Evolutionary conservation across 2,888 invertebrate genomes (phyloP).

Genomic region (Mayetiola destructor): DNA sequence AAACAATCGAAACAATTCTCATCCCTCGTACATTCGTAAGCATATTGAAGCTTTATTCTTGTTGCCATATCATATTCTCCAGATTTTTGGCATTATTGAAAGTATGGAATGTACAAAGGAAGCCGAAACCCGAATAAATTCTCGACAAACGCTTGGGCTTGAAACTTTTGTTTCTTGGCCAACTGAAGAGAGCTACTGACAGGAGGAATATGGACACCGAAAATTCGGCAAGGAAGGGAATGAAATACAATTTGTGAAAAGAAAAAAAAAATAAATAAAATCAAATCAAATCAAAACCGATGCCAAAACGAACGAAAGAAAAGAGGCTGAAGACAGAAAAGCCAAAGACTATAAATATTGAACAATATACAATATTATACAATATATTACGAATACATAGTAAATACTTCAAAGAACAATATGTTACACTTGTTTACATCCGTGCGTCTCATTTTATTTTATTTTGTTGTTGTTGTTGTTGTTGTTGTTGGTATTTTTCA

Average conservation of each 20-base stretch:
- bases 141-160: too few species aligned
- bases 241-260: neutral
- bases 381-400: too few species aligned
- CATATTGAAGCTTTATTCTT: too few species aligned
- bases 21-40: too few species aligned
- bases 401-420: conserved; percentile 13
- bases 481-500: neutral
- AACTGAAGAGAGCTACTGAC: too few species aligned
- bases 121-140: too few species aligned
- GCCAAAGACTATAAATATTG: conserved; percentile 2
- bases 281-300: neutral
- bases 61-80: too few species aligned
- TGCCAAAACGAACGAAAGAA: neutral
- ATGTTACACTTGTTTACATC: conserved; percentile 13
- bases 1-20: too few species aligned
- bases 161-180: too few species aligned
- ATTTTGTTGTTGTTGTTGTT: neutral
- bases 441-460: neutral
- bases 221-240: neutral
- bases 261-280: neutral
- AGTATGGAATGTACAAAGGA: too few species aligned
- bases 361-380: too few species aligned
- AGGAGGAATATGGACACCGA: neutral
- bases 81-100: too few species aligned
- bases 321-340: neutral